Evolutionary conservation across 2,797 vertebrate genomes (phyloP), one percentile per base, ranked within the genome.

Genomic region (Manis javanica): DNA sequence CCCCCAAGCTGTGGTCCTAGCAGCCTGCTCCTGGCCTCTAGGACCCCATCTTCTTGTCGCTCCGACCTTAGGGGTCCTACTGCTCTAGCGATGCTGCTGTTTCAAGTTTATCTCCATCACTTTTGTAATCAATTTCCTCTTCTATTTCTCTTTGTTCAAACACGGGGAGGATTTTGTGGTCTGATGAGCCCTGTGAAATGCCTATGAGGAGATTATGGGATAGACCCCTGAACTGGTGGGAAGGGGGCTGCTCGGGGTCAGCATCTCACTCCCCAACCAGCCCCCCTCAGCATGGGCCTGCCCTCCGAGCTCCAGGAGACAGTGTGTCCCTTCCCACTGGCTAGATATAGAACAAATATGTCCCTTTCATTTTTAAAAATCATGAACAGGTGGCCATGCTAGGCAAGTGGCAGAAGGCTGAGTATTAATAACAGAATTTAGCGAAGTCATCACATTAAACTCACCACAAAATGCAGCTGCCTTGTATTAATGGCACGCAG

Each of bases 341-440:
- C 29, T 78, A 49, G 59, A 42, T 75, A 39, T 9, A 51, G 63
- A 92, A 24, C 34, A 92, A 85, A 59, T 69, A 34, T 31, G 9
- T 71, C 68, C 68, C 15, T 49, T 29, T 84, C 2, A 1, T 66
- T 86, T 95, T 90, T 39, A 74, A 88, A 94, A 87, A 61, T 51
- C 31, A 23, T 2, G 16, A 95, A 77, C 69, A 95, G 78, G 42
- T 94, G 85, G 84, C 42, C 42, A 16, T 77, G n/a, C 23, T 75
- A 31, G 10, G 91, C 0, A 18, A 79, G 57, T 12, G 59, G 39
- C 69, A 93, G 78, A 95, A 96, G 68, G 26, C 61, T 93, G 83
- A 51, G 23, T 83, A 92, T 86, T 97, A 91, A 72, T 88, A 79
- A 87, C 64, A 87, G 51, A 92, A 66, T 79, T 88, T 72, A 94